Conservation (phyloP, 2,797 vertebrate species). For the Psittacula echo region DNA sequence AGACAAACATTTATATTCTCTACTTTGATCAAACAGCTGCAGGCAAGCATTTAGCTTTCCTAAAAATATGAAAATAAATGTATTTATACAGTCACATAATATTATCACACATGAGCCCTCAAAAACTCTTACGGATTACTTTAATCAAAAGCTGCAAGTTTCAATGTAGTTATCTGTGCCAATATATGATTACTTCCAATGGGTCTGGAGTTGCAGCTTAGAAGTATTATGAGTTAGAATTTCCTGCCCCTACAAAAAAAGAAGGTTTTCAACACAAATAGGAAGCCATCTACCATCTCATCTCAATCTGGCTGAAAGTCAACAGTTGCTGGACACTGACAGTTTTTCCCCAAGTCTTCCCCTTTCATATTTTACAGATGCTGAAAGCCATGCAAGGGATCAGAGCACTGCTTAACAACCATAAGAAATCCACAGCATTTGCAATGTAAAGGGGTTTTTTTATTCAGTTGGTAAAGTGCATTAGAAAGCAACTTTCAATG, state of each 20-base stretch:
- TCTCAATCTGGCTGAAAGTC: not conserved
- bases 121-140: not conserved
- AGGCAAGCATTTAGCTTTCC: not conserved
- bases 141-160: not conserved
- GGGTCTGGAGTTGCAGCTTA: not conserved
- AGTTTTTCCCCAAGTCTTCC: not conserved
- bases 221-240: not conserved
- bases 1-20: not conserved
- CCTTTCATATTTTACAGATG: not conserved
- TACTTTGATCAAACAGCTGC: not conserved
- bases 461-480: not conserved
- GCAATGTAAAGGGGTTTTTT: fast-evolving
- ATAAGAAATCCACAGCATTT: not conserved
- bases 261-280: not conserved
- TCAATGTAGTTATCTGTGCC: not conserved
- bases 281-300: not conserved
- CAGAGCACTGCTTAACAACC: not conserved
- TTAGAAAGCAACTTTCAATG: not conserved
- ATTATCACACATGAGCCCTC: not conserved
- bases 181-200: not conserved
- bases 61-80: not conserved
- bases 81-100: not conserved
- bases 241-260: not conserved
- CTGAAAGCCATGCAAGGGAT: not conserved
- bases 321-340: not conserved